These are phyloP conservation scores for Natator depressus DNA, from an alignment of 2,113 vertebrate genomes.

Conservation along the genomic window DNA sequence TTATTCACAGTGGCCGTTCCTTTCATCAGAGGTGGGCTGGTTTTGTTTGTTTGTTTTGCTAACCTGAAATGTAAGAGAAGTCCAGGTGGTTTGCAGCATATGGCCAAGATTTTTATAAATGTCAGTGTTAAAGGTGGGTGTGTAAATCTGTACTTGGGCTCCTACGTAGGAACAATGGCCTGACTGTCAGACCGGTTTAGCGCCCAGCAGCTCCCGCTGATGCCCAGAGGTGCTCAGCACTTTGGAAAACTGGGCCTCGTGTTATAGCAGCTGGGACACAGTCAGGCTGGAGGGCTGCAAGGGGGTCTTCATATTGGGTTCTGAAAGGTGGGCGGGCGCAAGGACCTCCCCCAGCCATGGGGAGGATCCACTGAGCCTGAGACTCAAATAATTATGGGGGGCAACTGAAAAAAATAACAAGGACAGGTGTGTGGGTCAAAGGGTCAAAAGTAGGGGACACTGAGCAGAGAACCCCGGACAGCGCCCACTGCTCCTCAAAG, in stretches of 20 bases:
- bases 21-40: background rate
- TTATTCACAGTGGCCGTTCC: background rate
- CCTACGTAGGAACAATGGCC: accelerated
- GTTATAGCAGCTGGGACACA: accelerated
- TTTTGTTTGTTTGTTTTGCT: background rate
- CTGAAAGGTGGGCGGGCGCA: too few species aligned
- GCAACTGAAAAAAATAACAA: too few species aligned
- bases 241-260: background rate
- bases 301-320: too few species aligned
- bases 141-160: background rate
- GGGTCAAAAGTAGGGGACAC: too few species aligned
- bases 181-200: background rate
- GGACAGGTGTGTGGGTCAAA: too few species aligned
- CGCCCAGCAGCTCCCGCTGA: background rate
- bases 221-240: accelerated
- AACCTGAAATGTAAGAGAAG: background rate
- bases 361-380: too few species aligned
- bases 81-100: accelerated
- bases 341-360: too few species aligned
- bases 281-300: too few species aligned
- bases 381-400: too few species aligned
- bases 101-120: accelerated
- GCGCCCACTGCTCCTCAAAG: too few species aligned
- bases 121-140: background rate
- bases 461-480: too few species aligned